Evolutionary conservation across 2,797 vertebrate genomes (phyloP), one percentile per base, ranked within the genome.

Genomic region (Podarcis siculus): DNA sequence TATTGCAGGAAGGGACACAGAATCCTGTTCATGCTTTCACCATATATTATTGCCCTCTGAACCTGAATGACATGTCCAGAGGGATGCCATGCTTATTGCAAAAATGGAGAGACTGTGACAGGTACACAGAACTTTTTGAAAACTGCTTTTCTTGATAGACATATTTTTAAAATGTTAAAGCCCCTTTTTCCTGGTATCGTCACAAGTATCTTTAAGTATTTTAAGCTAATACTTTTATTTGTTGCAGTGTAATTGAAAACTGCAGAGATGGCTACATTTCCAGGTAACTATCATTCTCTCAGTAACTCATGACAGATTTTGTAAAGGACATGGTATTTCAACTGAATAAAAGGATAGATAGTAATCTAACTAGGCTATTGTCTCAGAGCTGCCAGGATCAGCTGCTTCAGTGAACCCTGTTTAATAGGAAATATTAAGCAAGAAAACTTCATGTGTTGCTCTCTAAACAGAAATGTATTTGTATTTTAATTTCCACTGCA

Each of bases 341-440:
- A 84, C 77, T 73, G 79, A 87, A 90, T 77, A 69, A 75, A 86
- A 10, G 78, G 79, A 82, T 69, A 81, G 88, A 89, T n/a, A 83
- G 84, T 12, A 35, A 91, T 90, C 91, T 94, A 95, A 93, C 91
- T 93, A 76, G 55, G 91, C 89, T 94, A 80, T 87, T 93, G 89
- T 92, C 86, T 95, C 82, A 19, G 66, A 94, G 76, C 92, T 82
- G 84, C 85, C 75, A 87, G 58, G 64, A 88, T 96, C 85, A 92
- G 90, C 90, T 95, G 86, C 89, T 92, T 87, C 0, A n/a, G 69
- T 86, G 42, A 79, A 76, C 84, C 90, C 49, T 87, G 49, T 27
- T 86, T 91, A 93, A 91, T 90, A 76, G 42, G 88, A 95, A 92
- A 90, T 79, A 73, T 39, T 89, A 17, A 87, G 82, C 92, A 94